phyloP scores from a whole-genome alignment of 2,113 vertebrate species.

The Atractosteus spatula region DNA sequence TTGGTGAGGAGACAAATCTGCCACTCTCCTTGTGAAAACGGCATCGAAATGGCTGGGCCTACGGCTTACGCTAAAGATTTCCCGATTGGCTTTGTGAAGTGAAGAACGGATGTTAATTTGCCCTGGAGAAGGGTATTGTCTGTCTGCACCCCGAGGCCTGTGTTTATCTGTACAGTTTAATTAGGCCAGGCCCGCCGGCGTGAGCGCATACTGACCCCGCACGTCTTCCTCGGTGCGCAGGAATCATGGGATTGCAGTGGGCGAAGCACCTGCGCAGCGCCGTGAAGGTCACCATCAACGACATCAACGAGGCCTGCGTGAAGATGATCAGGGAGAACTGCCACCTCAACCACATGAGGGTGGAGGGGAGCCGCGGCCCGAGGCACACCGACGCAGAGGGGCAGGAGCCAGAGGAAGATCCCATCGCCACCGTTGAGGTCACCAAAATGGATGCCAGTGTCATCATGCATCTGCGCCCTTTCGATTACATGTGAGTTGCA shows the following conservation, averaged over 20 bases:
- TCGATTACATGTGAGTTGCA: slow-evolving; percentile 92
- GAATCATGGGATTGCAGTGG: slow-evolving; percentile 98
- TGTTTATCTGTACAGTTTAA: not conserved
- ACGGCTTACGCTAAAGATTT: too few relatives aligned
- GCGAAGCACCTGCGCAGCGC: slow-evolving; percentile 84
- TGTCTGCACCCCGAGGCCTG: too few relatives aligned
- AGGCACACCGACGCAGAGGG: slow-evolving; percentile 49
- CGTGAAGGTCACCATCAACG: slow-evolving; percentile 91
- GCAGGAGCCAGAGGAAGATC: slow-evolving; percentile 47
- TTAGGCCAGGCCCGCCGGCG: too few relatives aligned
- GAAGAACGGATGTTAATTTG: too few relatives aligned
- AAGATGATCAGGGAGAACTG: slow-evolving; percentile 92
- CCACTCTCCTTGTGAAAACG: too few relatives aligned
- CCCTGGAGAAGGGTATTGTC: too few relatives aligned
- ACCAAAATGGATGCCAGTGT: slow-evolving; percentile 96
- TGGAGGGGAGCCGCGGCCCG: slow-evolving; percentile 54
- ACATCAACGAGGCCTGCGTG: slow-evolving; percentile 86
- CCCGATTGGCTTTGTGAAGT: too few relatives aligned
- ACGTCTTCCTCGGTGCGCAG: slow-evolving; percentile 47
- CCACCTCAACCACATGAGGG: slow-evolving; percentile 84
- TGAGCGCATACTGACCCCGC: too few relatives aligned
- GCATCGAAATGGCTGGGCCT: too few relatives aligned
- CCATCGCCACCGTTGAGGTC: slow-evolving; percentile 77
- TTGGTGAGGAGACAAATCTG: too few relatives aligned
- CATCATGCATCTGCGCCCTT: slow-evolving; percentile 90